These are phyloP conservation scores for Capromys pilorides DNA, from an alignment of 2,797 vertebrate species.

Conservation along the genomic window DNA sequence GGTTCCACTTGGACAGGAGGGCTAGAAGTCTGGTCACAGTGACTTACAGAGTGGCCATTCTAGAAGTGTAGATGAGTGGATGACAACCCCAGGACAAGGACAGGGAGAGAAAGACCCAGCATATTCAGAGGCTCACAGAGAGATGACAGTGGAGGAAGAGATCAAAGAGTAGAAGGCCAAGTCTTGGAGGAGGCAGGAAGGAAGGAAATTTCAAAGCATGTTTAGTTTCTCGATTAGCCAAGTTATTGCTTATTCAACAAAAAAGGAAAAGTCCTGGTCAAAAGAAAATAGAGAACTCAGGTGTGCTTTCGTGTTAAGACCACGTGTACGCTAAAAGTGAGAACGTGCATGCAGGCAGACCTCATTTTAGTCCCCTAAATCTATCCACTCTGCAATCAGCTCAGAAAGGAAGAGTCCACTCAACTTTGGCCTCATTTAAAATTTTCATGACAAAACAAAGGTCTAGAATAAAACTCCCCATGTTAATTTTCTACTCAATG, in stretches of 20 bases:
- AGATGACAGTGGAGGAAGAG: background rate
- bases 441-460: constrained; percentile 48
- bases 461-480: background rate
- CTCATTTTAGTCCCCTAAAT: background rate
- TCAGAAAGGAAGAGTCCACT: constrained; percentile 20
- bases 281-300: constrained; percentile 50
- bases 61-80: background rate
- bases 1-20: background rate
- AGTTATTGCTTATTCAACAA: constrained; percentile 38
- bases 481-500: constrained; percentile 9
- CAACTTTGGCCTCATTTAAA: constrained; percentile 24
- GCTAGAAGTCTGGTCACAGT: too few species aligned
- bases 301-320: constrained; percentile 1
- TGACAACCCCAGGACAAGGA: background rate
- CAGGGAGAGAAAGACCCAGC: background rate
- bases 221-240: constrained; percentile 36
- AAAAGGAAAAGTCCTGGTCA: background rate
- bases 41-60: background rate
- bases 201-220: constrained; percentile 28
- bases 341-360: background rate
- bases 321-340: background rate
- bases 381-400: constrained; percentile 32
- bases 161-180: background rate
- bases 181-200: constrained; percentile 6
- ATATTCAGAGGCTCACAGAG: background rate